Conservation (phyloP, 2,113 vertebrate genomes). For the Saimiri boliviensis region DNA sequence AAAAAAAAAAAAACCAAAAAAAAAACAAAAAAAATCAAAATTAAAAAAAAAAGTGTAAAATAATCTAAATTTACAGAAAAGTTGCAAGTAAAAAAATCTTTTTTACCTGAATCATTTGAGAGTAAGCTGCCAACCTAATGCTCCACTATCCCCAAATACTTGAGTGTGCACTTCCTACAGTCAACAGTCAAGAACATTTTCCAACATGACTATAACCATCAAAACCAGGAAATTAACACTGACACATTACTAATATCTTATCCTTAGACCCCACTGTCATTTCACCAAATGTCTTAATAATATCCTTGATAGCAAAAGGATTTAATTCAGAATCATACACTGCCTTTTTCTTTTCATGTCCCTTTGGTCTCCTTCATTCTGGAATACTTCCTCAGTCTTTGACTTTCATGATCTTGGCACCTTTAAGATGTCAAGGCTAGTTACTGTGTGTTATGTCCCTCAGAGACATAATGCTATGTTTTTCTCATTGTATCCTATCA, state of each 20-base stretch:
- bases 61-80: background rate
- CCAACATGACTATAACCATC: background rate
- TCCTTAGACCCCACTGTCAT: background rate
- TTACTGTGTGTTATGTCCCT: background rate
- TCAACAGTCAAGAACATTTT: background rate
- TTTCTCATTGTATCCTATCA: background rate
- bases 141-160: background rate
- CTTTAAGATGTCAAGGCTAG: background rate
- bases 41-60: background rate
- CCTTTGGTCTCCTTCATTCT: background rate
- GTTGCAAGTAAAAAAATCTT: background rate
- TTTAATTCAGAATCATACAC: background rate
- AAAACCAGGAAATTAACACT: slow-evolving; percentile 41
- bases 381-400: background rate
- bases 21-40: background rate
- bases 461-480: slow-evolving; percentile 15
- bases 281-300: slow-evolving; percentile 16
- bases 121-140: background rate
- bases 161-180: background rate
- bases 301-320: slow-evolving; percentile 15
- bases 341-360: slow-evolving; percentile 9
- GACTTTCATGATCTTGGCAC: slow-evolving; percentile 11
- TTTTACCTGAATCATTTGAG: background rate
- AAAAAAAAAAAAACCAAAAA: too few relatives aligned
- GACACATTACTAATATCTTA: slow-evolving; percentile 2